A percentile compares a stretch with the other conserved stretches of the same genome.
phyloP scores from a whole-genome alignment of 2,113 vertebrate species.

The Sardina pilchardus region DNA sequence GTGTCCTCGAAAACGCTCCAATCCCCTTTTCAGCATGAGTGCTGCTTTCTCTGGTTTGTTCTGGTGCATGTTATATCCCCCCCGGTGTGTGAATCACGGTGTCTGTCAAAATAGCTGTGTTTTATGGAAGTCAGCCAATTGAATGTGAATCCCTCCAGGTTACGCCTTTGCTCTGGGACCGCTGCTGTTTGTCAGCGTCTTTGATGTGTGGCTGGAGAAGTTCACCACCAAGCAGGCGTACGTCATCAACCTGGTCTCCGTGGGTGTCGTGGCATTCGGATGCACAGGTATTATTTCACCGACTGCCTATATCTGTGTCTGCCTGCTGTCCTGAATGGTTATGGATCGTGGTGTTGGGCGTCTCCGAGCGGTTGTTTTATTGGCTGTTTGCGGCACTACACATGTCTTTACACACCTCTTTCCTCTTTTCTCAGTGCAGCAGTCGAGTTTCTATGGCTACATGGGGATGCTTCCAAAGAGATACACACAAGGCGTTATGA shows the following conservation, averaged over 20 bases:
- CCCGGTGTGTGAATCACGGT: neutral
- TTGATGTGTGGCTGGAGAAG: constrained; percentile 90
- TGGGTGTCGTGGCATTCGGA: constrained; percentile 93
- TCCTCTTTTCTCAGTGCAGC: constrained; percentile 86
- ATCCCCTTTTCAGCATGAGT: neutral
- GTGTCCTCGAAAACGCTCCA: neutral
- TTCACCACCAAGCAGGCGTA: constrained; percentile 88
- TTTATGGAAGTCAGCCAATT: constrained; percentile 9
- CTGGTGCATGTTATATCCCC: neutral
- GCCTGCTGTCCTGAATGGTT: neutral
- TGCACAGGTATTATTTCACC: constrained; percentile 85
- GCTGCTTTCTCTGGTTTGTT: neutral
- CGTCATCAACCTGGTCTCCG: constrained; percentile 85
- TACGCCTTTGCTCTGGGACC: constrained; percentile 92
- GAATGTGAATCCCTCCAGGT: constrained; percentile 67
- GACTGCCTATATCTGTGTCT: constrained; percentile 1
- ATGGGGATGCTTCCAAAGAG: constrained; percentile 97
- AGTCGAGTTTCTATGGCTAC: constrained; percentile 99
- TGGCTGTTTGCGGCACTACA: neutral
- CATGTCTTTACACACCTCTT: constrained; percentile 22
- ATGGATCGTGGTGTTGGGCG: neutral
- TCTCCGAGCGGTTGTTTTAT: neutral
- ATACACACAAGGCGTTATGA: constrained; percentile 99
- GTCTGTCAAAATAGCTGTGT: neutral
- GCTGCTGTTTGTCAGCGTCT: constrained; percentile 90